phyloP scores from a whole-genome alignment of 2,113 vertebrate genomes.

The Labeo catla region DNA sequence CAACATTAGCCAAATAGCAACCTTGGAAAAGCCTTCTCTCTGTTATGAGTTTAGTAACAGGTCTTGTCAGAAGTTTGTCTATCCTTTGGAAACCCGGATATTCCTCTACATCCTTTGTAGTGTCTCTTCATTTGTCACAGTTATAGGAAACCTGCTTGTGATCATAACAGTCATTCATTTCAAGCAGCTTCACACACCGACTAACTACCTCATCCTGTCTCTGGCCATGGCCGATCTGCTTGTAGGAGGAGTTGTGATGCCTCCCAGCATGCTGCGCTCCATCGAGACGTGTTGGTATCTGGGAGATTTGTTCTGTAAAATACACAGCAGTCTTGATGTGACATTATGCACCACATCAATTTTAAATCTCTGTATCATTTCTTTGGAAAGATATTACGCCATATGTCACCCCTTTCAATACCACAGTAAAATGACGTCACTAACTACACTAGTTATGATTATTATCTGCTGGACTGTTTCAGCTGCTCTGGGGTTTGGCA shows the following conservation, averaged over 20 bases:
- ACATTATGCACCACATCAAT: constrained; percentile 82
- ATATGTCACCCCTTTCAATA: constrained; percentile 57
- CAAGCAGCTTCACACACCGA: constrained; percentile 81
- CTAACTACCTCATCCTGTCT: constrained; percentile 83
- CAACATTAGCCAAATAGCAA: constrained; percentile 11
- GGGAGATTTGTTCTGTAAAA: constrained; percentile 82
- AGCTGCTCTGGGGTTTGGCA: constrained; percentile 53
- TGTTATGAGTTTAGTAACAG: constrained; percentile 74
- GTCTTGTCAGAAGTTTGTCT: constrained; percentile 75
- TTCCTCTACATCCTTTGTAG: constrained; percentile 77
- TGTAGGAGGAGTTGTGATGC: constrained; percentile 80
- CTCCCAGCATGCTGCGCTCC: constrained; percentile 83
- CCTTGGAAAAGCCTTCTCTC: constrained; percentile 37
- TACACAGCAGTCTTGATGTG: constrained; percentile 78
- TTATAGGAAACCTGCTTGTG: constrained; percentile 81
- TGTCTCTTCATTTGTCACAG: constrained; percentile 75
- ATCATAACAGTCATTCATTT: constrained; percentile 82
- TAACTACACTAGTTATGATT: constrained; percentile 44
- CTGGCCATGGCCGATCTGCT: constrained; percentile 81
- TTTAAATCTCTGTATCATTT: constrained; percentile 84
- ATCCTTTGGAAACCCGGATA: constrained; percentile 68
- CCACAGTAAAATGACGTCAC: constrained; percentile 46
- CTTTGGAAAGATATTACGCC: constrained; percentile 79
- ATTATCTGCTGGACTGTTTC: constrained; percentile 55
- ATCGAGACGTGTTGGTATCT: constrained; percentile 84